These are phyloP conservation scores for Ancistrus triradiatus DNA, from an alignment of 2,113 vertebrate species.

Conservation along the genomic window DNA sequence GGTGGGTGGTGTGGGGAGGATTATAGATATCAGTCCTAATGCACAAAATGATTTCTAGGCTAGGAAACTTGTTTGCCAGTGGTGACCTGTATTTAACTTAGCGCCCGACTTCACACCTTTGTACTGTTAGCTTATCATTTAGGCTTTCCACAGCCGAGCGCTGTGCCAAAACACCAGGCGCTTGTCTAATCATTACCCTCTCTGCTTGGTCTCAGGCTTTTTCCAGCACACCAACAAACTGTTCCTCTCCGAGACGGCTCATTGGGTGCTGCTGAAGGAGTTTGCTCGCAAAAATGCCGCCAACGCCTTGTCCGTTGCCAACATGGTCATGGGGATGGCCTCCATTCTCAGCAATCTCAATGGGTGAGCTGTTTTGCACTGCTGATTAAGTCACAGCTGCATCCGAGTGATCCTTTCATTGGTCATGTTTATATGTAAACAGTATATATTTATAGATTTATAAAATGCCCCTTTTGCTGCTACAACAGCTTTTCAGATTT, in stretches of 20 bases:
- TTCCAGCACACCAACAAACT: slow-evolving; percentile 71
- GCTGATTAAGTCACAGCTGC: not conserved
- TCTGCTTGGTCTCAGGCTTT: slow-evolving; percentile 68
- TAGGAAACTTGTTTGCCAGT: not conserved
- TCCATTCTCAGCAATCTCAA: slow-evolving; percentile 85
- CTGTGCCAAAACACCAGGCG: slow-evolving; percentile 21
- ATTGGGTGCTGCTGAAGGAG: slow-evolving; percentile 64
- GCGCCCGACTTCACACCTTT: slow-evolving; percentile 1
- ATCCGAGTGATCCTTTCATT: no score
- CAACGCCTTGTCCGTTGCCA: slow-evolving; percentile 80
- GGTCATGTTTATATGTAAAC: no score
- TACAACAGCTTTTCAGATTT: no score
- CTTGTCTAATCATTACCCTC: slow-evolving; percentile 47
- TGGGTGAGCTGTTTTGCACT: slow-evolving; percentile 65
- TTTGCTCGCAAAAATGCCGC: slow-evolving; percentile 80
- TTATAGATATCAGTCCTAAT: no score
- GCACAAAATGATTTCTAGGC: not conserved
- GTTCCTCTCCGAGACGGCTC: slow-evolving; percentile 59
- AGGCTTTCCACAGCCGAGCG: slow-evolving; percentile 10
- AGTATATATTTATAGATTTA: no score
- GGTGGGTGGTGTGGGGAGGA: no score
- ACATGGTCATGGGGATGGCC: slow-evolving; percentile 82
- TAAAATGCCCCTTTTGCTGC: no score
- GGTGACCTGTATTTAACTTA: slow-evolving; percentile 10
- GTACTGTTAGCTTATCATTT: slow-evolving; percentile 5